Conservation (phyloP, 2,113 vertebrate genomes). For the Datnioides undecimradiatus region DNA sequence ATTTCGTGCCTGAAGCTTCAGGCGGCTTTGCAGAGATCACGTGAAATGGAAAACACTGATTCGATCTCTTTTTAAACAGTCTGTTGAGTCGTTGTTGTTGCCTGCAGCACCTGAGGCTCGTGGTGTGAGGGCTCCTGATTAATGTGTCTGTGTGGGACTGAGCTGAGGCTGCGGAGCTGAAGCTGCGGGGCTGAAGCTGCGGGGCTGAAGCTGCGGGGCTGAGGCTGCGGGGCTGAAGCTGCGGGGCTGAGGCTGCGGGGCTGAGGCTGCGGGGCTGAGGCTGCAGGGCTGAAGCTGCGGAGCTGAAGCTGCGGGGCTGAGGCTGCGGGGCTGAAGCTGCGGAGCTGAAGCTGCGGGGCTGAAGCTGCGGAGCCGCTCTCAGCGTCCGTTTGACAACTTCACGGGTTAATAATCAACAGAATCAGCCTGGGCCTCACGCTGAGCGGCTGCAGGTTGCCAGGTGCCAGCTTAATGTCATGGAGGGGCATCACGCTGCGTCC, state of each 20-base stretch:
- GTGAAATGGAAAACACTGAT: no score
- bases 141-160: background rate
- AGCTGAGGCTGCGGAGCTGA: background rate
- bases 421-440: background rate
- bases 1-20: no score
- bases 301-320: background rate
- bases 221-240: background rate
- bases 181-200: background rate
- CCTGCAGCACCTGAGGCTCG: background rate
- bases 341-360: no score
- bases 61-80: no score
- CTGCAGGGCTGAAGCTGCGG: no score
- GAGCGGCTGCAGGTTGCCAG: constrained; percentile 19
- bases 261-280: background rate
- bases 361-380: background rate
- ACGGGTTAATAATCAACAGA: constrained; percentile 37
- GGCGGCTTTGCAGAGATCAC: no score
- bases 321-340: no score
- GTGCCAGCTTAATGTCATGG: constrained; percentile 27
- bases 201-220: background rate
- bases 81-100: background rate
- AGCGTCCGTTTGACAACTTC: background rate
- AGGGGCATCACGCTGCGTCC: background rate
- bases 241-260: no score
- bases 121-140: background rate